A percentile compares a stretch with the other conserved stretches of the same genome.
Conservation (phyloP, 2,797 vertebrate species). For the Premnoplex brunnescens region DNA sequence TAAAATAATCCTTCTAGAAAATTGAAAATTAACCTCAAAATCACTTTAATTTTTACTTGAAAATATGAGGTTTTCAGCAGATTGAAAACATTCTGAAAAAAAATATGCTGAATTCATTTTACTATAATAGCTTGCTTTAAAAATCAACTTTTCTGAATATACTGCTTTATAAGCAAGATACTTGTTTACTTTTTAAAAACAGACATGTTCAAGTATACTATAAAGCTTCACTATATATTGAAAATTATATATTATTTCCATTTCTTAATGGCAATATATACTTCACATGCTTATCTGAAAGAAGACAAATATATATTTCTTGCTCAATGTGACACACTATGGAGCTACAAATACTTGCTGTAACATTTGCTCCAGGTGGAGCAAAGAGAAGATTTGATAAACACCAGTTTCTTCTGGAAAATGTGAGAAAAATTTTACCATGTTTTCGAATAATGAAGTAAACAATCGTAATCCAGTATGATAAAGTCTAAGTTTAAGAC, state of each 20-base stretch:
- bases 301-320: neutral
- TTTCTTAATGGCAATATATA: neutral
- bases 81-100: neutral
- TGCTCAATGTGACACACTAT: neutral
- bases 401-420: neutral
- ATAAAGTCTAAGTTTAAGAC: too few species aligned
- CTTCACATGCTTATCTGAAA: neutral
- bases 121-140: neutral
- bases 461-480: neutral
- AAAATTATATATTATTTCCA: neutral
- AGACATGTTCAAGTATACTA: neutral
- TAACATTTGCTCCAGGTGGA: neutral
- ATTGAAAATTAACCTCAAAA: neutral
- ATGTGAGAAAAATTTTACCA: neutral
- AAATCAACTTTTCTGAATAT: neutral
- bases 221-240: neutral
- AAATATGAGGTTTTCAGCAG: neutral
- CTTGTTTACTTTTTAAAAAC: neutral
- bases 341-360: neutral
- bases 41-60: neutral
- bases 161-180: neutral
- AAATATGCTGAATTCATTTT: neutral
- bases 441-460: neutral
- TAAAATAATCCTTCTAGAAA: neutral
- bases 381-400: neutral